Evolutionary conservation across 2,113 vertebrate genomes (phyloP).

Genomic region (Azemiops feae): DNA sequence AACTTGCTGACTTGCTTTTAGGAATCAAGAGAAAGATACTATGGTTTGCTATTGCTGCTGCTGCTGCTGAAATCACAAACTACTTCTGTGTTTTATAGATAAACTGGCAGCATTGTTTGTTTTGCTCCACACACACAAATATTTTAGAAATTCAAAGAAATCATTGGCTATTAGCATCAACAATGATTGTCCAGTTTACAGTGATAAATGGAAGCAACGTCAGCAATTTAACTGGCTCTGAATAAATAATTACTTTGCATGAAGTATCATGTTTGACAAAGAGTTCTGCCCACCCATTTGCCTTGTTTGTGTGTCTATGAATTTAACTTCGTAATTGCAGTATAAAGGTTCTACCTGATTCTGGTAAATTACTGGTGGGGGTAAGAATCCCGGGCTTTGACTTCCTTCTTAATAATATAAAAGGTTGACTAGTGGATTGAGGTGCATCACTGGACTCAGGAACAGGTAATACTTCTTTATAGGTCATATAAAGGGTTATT

Average conservation of each 20-base stretch:
- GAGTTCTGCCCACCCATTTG: background rate
- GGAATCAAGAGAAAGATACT: background rate
- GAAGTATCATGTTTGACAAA: background rate
- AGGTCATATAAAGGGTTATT: background rate
- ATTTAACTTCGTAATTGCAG: background rate
- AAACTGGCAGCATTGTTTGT: no score
- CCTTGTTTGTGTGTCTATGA: background rate
- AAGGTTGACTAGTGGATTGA: background rate
- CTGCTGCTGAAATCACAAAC: background rate
- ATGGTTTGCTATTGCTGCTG: background rate
- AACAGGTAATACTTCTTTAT: background rate
- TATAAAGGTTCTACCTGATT: background rate
- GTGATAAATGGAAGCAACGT: background rate
- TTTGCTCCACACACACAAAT: no score
- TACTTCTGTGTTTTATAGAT: background rate
- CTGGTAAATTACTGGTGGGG: background rate
- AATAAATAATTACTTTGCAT: background rate
- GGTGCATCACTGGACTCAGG: background rate
- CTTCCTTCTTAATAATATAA: background rate
- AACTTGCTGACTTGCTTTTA: background rate
- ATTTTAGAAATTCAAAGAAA: background rate
- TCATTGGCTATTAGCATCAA: background rate
- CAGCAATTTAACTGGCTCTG: background rate
- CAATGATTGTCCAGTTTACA: background rate
- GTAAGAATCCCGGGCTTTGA: background rate